Evolutionary conservation across 2,113 vertebrate species (phyloP).

Genomic region (Brienomyrus brachyistius): DNA sequence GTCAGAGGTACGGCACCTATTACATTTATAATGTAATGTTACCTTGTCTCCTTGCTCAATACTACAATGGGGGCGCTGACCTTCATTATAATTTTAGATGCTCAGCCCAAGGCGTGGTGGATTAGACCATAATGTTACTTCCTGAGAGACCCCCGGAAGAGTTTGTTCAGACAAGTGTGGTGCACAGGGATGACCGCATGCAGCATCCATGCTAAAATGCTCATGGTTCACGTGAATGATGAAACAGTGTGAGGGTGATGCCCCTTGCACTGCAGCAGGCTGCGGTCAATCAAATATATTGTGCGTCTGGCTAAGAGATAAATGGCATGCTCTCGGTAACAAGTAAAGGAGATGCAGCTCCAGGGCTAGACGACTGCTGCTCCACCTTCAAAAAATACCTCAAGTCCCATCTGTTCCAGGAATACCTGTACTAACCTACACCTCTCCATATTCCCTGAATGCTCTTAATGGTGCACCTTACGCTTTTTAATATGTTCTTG

Average conservation of each 20-base stretch:
- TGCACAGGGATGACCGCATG: neutral
- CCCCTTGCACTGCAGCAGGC: neutral
- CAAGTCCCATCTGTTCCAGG: neutral
- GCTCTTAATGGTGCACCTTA: neutral
- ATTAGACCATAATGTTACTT: neutral
- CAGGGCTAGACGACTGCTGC: neutral
- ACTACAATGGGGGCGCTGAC: constrained; percentile 9
- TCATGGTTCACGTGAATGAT: neutral
- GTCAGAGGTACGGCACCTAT: neutral
- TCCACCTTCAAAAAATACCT: constrained; percentile 13
- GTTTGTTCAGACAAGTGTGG: neutral
- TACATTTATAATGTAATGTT: neutral
- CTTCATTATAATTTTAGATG: constrained; percentile 14
- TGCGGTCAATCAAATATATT: neutral
- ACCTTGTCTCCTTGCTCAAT: neutral
- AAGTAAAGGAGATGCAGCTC: neutral
- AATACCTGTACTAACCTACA: neutral
- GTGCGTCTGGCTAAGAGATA: neutral
- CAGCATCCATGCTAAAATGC: neutral
- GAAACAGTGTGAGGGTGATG: neutral
- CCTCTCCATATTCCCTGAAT: neutral
- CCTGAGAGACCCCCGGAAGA: neutral
- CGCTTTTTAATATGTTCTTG: neutral
- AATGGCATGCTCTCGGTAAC: neutral
- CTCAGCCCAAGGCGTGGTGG: neutral